Conservation (phyloP, 1,140 invertebrate genomes). For the Maniola jurtina region DNA sequence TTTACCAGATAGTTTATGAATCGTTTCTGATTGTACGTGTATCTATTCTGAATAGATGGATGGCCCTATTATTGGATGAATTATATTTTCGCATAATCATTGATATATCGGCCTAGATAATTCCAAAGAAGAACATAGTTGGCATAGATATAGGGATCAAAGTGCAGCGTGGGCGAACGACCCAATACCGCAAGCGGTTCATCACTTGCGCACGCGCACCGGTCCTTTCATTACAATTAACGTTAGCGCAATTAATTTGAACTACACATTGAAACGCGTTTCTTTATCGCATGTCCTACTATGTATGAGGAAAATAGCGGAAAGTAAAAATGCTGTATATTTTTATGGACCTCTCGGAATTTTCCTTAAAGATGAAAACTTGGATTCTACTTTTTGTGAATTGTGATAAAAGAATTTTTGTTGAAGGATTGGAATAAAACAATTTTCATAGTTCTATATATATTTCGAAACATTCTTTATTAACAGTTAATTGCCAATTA, state of each 20-base stretch:
- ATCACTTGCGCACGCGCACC: conserved; percentile 55
- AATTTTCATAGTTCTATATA: conserved; percentile 56
- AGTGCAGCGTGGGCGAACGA: conserved; percentile 74
- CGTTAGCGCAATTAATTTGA: conserved; percentile 47
- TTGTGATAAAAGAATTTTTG: background rate
- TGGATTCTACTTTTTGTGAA: background rate
- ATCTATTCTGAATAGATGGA: background rate
- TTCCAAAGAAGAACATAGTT: conserved; percentile 71
- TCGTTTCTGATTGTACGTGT: background rate
- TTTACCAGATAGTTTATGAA: background rate
- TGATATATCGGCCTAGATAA: conserved; percentile 60
- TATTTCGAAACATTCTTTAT: conserved; percentile 55
- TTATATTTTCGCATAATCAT: conserved; percentile 28
- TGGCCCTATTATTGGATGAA: conserved; percentile 6
- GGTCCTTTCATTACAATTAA: conserved; percentile 55
- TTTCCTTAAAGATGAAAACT: background rate
- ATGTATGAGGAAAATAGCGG: background rate
- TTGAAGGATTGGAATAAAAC: conserved; percentile 68
- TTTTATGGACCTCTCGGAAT: background rate
- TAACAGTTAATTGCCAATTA: conserved; percentile 61
- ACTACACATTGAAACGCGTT: conserved; percentile 13
- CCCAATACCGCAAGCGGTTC: conserved; percentile 67
- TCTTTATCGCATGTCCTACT: background rate
- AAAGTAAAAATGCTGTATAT: background rate
- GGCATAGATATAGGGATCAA: conserved; percentile 76